Conservation (phyloP, 2,113 vertebrate genomes). For the Salvelinus sp. region DNA sequence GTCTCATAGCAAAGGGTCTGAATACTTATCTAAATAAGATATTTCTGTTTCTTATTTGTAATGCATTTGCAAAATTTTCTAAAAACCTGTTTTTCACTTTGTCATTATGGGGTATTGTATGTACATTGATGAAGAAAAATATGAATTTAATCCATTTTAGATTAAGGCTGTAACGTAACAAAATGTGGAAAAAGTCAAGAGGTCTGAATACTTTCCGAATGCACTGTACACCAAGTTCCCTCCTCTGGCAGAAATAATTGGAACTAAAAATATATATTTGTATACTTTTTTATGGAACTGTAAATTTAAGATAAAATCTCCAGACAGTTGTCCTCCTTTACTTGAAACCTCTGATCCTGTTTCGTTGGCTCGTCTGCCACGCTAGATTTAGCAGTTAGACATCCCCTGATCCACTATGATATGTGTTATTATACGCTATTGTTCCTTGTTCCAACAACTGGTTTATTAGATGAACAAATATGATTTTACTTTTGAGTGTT, state of each 20-base stretch:
- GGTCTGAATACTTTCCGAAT: no score
- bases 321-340: slow-evolving; percentile 61
- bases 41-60: no score
- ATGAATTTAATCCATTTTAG: no score
- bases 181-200: no score
- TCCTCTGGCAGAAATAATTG: background rate
- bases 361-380: slow-evolving; percentile 30
- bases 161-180: no score
- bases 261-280: background rate
- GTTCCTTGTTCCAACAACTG: slow-evolving; percentile 28
- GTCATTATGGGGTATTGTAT: no score
- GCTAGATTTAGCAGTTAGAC: slow-evolving; percentile 27
- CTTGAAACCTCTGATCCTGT: slow-evolving; percentile 40
- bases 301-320: slow-evolving; percentile 26
- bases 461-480: slow-evolving; percentile 23
- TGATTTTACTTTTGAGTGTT: slow-evolving; percentile 30
- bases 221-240: background rate
- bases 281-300: background rate
- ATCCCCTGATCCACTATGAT: slow-evolving; percentile 15
- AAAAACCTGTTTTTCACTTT: no score
- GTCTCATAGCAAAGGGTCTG: no score
- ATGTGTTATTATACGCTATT: slow-evolving; percentile 43
- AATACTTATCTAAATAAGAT: no score
- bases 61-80: no score
- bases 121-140: no score